Evolutionary conservation across 2,113 vertebrate genomes (phyloP).

Genomic region (Phaetusa simplex): DNA sequence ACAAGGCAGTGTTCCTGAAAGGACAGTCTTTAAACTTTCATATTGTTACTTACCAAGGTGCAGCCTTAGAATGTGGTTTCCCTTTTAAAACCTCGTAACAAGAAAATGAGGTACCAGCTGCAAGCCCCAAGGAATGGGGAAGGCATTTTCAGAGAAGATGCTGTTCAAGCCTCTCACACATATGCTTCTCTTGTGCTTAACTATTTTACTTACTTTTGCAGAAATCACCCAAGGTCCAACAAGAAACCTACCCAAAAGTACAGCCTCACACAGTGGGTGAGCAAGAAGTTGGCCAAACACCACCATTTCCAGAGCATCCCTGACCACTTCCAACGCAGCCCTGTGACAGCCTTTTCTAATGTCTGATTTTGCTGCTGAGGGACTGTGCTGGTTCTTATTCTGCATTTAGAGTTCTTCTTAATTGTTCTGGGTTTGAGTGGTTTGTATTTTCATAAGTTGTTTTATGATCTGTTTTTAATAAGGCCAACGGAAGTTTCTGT

Average conservation of each 20-base stretch:
- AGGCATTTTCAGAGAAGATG: background rate
- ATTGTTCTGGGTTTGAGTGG: background rate
- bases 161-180: background rate
- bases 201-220: constrained; percentile 4
- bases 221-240: constrained; percentile 43
- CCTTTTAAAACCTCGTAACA: background rate
- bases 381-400: background rate
- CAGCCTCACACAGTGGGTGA: constrained; percentile 38
- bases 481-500: background rate
- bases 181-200: background rate
- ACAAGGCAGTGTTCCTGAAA: background rate
- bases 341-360: background rate
- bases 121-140: background rate
- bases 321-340: background rate
- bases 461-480: constrained; percentile 33
- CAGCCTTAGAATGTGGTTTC: background rate
- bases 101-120: background rate
- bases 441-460: constrained; percentile 25
- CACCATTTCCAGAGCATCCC: constrained; percentile 54
- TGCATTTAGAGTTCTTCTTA: background rate
- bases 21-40: background rate
- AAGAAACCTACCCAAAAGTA: constrained; percentile 25
- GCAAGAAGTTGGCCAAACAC: constrained; percentile 19
- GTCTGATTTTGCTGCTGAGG: background rate
- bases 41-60: background rate